Conservation (phyloP, 2,113 vertebrate genomes). For the Mystacornis crossleyi region DNA sequence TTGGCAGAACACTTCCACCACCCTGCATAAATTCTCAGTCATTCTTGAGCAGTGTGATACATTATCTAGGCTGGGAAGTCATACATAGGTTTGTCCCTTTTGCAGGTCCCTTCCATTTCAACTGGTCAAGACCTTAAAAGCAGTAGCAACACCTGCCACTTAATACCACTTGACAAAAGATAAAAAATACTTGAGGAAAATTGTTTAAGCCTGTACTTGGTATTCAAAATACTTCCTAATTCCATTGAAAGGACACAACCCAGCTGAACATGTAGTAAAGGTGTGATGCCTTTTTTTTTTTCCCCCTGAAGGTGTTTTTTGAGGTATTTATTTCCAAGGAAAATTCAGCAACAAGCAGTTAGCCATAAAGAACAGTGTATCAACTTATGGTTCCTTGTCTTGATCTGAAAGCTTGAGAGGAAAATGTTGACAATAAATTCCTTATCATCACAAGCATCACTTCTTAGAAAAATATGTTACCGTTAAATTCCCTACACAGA, state of each 20-base stretch:
- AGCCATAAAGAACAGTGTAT: not conserved
- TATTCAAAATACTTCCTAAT: not conserved
- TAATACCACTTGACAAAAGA: not conserved
- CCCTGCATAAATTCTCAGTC: not conserved
- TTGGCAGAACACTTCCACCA: not conserved
- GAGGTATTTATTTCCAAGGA: not conserved
- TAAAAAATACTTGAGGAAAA: not conserved
- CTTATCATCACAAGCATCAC: not conserved
- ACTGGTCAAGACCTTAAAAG: not conserved
- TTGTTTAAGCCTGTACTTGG: not conserved
- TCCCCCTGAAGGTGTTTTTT: not conserved
- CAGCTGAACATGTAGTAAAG: not conserved
- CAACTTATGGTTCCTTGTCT: not conserved
- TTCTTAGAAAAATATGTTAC: not conserved
- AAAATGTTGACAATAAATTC: not conserved
- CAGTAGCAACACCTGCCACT: not conserved
- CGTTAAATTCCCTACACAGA: accelerated
- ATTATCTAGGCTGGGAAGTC: not conserved
- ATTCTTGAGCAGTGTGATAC: not conserved
- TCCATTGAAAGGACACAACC: not conserved
- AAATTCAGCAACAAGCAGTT: not conserved
- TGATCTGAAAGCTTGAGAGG: not conserved
- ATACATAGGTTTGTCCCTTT: not conserved
- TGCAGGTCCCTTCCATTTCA: not conserved
- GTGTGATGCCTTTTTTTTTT: not conserved